Conservation (phyloP, 1,140 invertebrate species). For the Euborellia annulipes region DNA sequence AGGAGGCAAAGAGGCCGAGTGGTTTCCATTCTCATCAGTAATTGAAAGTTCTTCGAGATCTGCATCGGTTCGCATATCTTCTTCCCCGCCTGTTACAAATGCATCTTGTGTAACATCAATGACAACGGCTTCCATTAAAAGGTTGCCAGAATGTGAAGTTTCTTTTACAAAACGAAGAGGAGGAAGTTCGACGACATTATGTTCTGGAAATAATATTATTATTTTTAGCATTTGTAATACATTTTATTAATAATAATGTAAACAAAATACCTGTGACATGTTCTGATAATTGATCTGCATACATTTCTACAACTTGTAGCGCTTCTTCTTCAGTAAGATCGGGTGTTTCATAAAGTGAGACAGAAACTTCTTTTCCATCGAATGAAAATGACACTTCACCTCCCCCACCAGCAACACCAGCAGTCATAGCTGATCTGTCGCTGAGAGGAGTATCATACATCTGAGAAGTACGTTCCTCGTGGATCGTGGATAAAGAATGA, state of each 20-base stretch:
- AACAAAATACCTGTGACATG: conserved; percentile 66
- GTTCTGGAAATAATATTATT: conserved; percentile 34
- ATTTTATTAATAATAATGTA: no score
- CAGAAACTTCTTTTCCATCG: conserved; percentile 79
- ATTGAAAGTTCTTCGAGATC: conserved; percentile 69
- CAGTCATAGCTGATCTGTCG: conserved; percentile 41
- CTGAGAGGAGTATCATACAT: conserved; percentile 63
- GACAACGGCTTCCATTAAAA: conserved; percentile 78
- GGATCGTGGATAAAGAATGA: conserved; percentile 72
- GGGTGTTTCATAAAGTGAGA: conserved; percentile 79
- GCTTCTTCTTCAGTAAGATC: conserved; percentile 84
- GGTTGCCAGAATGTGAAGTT: conserved; percentile 67
- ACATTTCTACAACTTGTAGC: conserved; percentile 82
- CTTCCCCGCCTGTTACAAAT: conserved; percentile 47
- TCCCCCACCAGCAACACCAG: conserved; percentile 27
- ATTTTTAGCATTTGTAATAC: neutral
- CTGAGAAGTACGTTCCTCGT: conserved; percentile 78
- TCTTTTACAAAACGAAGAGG: conserved; percentile 76
- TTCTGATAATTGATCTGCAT: conserved; percentile 78
- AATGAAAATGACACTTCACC: conserved; percentile 78
- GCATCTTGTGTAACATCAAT: conserved; percentile 80
- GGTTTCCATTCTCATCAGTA: conserved; percentile 35
- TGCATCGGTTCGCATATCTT: conserved; percentile 66
- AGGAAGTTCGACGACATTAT: conserved; percentile 74
- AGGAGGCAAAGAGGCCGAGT: conserved; percentile 20